Evolutionary conservation across 1,140 invertebrate species (phyloP), one percentile per base, ranked within the genome.

Genomic region (Papilio helenus): DNA sequence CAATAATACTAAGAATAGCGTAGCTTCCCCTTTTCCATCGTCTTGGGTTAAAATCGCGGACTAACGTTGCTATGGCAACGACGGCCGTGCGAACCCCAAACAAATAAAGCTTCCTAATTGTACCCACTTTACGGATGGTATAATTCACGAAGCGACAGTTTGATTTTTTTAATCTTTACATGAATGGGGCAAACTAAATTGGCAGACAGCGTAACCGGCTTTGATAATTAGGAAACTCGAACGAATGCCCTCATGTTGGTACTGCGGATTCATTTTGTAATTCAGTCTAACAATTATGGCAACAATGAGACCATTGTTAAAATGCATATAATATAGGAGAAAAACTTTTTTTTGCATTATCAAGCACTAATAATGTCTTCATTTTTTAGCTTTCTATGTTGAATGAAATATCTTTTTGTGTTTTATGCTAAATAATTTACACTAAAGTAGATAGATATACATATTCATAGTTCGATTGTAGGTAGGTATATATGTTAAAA

Each of bases 81-180:
- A 7, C 61, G 12, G 26, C 2, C 26, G 26, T 29, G 61, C 23
- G 12, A 65, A 65, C 61, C 23, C 61, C 61, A 65, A 65, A 65
- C 61, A 65, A 65, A 65, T 29, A 65, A 29, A 65, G 61, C 61
- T 65, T 65, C 61, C 61, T 61, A 23, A 61, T 26, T 61, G 26
- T 12, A 23, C 26, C 12, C 61, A 65, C 12, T 65, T 65, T 29
- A 29, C 23, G 26, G 23, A 29, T 65, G 23, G 23, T 58, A 29
- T 65, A 14, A 29, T 65, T 65, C 3, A 65, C 61, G 51, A 20
- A 18, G 51, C 18, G 8, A 55, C 18, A 55, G 18, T 55, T n/a
- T 7, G 3, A 51, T 51, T 55, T 55, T 55, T 20, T 5, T 55
- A 0, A n/a, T 55, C 51, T 55, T 55, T n/a, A 55, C 18, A 18